Evolutionary conservation across 2,113 vertebrate species (phyloP), one percentile per base, ranked within the genome.

Genomic region (Clarias macrocephalus): DNA sequence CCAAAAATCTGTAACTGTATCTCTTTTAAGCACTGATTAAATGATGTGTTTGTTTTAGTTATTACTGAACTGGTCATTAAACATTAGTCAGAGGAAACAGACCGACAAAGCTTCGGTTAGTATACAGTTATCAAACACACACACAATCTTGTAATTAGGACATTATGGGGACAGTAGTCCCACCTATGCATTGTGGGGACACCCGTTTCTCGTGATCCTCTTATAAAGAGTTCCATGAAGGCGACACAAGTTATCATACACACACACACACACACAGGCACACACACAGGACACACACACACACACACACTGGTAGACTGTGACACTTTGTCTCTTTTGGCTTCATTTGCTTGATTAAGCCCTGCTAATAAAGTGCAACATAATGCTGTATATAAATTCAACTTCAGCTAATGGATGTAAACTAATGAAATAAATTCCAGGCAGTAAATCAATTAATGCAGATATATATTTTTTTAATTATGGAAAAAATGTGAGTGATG

Each of bases 401-500:
- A 30, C n/a, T 80, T 11, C 76, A 57, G n/a, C 52, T 80, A 80
- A 57, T 59, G 54, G 16, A 80, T 13, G n/a, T 19, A 30, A 65
- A n/a, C 18, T 33, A 81, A 81, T 81, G 57, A 19, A 25, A 65
- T 82, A 65, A n/a, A 82, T 65, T 63, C 33, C 33, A 48, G 33
- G 59, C 60, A 65, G 48, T 65, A 82, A 82, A 82, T 82, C 60
- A 82, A 65, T 66, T 25, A 65, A 82, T n/a, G 37, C 60, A 82
- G 80, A 10, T 62, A 25, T 54, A 54, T 68, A 28, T 11, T n/a
- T 15, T 28, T 28, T 56, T 54, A n/a, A 42, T 75, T 75, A 48
- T 23, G 25, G 5, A 42, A 48, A 42, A 75, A 19, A 33, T 37
- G 52, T 81, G 57, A 81, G 79, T 62, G 30, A 81, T 62, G 79